Base-by-base conservation (phyloP, 1,140 invertebrate genomes). In the Acromyrmex echinatior region DNA sequence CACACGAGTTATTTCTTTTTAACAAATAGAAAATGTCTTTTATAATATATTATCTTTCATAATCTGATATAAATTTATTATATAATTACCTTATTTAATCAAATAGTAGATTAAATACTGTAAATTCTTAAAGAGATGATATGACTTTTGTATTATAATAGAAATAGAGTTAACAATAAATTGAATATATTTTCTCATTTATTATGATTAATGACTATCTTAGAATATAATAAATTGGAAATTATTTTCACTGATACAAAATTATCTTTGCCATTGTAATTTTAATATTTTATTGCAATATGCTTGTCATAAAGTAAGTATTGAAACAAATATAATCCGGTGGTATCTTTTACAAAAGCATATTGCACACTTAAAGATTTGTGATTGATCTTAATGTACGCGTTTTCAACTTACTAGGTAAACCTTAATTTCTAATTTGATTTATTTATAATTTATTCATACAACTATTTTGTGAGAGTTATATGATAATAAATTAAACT, bases 361-460 rank as follows among this genome's bases (percentile, higher is more conserved):
- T 81, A 81, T 58, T 81, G 66, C 31, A 10, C 45, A 71, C 5
- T 39, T 71, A 71, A 21, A 16, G 16, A 82, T 25, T 49, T 16
- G 18, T 53, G 39, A 73, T 49, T 62, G 4, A 62, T 82, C 12
- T 82, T 25, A 39, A 53, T 21, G 9, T 45, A 45, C 2, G 68
- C 39, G 25, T 21, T 45, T 45, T 62, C 6, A 68, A 28, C 18
- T 82, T 74, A 60, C 12, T 25, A 62, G 21, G 21, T 31, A 49
- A 62, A 74, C 7, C 18, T 80, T 86, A 56, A 81, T 66, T 58
- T 58, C 51, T 80, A 86, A n/a, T 86, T 86, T 85, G 39, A 85
- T 85, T 60, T 58, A 86, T 21, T 21, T 21, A 21, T 21, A 21
- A 21, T 21, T 21, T 21, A 21, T 35, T 9, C 18, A 14, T n/a